Conservation (phyloP, 2,888 invertebrate species). For the Atherix ibis region DNA sequence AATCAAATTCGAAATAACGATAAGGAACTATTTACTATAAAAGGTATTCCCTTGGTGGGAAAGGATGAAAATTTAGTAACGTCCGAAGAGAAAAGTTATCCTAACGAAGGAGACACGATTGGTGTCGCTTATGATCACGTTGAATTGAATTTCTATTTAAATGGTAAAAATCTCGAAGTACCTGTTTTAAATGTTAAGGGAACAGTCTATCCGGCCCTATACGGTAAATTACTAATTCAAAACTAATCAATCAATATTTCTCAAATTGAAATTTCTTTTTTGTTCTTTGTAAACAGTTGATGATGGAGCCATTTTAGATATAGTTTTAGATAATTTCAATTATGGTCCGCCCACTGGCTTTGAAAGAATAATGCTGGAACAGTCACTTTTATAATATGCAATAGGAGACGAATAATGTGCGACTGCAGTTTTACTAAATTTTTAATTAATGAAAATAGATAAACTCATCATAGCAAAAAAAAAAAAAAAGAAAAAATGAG, state of each 20-base stretch:
- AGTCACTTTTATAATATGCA: conserved; percentile 70
- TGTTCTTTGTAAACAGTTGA: conserved; percentile 57
- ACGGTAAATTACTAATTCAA: conserved; percentile 45
- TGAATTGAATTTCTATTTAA: conserved; percentile 85
- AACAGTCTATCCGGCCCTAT: conserved; percentile 79
- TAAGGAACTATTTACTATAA: conserved; percentile 40
- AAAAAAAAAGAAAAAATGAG: too few species aligned
- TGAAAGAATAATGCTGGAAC: conserved; percentile 92
- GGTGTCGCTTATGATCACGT: conserved; percentile 94
- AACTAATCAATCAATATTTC: background rate
- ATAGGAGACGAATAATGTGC: too few species aligned
- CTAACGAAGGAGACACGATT: conserved; percentile 86
- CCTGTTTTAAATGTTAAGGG: conserved; percentile 80
- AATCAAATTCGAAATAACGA: conserved; percentile 74
- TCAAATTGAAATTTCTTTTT: conserved; percentile 7
- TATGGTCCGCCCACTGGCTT: conserved; percentile 74
- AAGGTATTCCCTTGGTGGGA: conserved; percentile 10
- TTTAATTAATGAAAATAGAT: too few species aligned
- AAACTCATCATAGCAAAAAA: too few species aligned
- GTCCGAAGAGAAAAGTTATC: conserved; percentile 34
- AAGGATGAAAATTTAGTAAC: background rate
- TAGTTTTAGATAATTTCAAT: conserved; percentile 78
- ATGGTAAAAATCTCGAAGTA: conserved; percentile 74
- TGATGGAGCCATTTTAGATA: conserved; percentile 93
- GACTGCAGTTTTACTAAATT: too few species aligned